Evolutionary conservation across 2,888 invertebrate genomes (phyloP), one percentile per base, ranked within the genome.

Genomic region (Metalampra italica): DNA sequence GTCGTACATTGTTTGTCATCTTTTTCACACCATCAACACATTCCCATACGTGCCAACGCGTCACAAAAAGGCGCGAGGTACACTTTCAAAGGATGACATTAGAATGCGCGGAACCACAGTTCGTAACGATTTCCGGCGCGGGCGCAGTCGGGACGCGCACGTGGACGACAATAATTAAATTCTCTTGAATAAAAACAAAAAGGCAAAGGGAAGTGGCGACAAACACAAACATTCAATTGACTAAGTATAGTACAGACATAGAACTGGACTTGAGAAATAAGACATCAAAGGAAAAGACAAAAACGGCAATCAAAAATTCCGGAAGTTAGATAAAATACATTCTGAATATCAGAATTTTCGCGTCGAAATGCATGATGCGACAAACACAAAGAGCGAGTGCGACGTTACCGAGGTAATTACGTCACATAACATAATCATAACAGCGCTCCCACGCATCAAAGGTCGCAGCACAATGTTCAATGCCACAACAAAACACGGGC

Each of bases 91-190:
- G 43, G 40, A 58, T 52, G 52, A 56, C 49, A 66, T 68, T 68
- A 66, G 55, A 65, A 73, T 72, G 71, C 68, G 62, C 62, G 67
- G 68, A 69, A 72, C 68, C 64, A 55, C 64, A 55, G 55, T 59
- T 59, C 60, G 63, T 68, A 71, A 79, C 75, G 68, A 73, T 71
- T 75, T 82, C 83, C 75, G 36, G 32, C 29, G 43, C 43, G 29
- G 14, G n/a, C 29, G 22, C 29, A n/a, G 9, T n/a, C 1, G 9
- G n/a, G 36, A 32, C 57, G 70, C 75, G 75, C 57, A 71, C 75
- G 75, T 66, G 75, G 54, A 51, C 58, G 51, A 71, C 68, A 74
- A 80, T 70, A 66, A 68, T 66, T 49, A 50, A 38, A 55, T 50
- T 51, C 45, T 48, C 40, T 8, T 7, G 32, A 46, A 12, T 43